Evolutionary conservation across 2,888 invertebrate genomes (phyloP).

Genomic region (Loripinus fragilis): DNA sequence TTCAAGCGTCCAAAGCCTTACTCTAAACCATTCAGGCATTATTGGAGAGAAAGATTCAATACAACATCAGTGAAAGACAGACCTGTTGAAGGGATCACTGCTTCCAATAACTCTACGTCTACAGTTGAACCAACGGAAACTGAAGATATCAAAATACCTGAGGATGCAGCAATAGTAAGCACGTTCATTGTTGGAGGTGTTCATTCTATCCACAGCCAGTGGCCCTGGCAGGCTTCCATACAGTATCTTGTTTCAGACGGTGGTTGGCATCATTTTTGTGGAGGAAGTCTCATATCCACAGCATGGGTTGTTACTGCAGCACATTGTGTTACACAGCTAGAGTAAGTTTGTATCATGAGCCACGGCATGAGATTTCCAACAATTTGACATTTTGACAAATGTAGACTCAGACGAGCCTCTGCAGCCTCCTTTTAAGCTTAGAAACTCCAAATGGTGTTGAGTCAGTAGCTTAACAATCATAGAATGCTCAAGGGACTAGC

Average conservation of each 20-base stretch:
- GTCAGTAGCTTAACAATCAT: no score
- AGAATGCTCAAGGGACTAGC: no score
- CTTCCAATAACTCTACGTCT: neutral
- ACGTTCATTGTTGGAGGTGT: constrained; percentile 41
- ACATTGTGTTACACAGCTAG: constrained; percentile 39
- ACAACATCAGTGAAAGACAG: neutral
- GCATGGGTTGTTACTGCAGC: constrained; percentile 49
- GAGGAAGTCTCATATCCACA: constrained; percentile 37
- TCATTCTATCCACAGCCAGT: constrained; percentile 12
- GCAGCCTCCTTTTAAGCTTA: no score
- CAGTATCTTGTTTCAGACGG: constrained; percentile 37
- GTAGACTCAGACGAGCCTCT: no score
- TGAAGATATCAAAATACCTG: neutral
- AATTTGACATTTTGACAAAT: no score
- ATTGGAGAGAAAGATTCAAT: neutral
- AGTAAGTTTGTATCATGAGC: no score
- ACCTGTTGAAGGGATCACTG: neutral
- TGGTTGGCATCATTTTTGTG: constrained; percentile 48
- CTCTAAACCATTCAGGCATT: neutral
- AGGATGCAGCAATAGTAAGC: neutral
- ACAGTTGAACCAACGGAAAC: neutral
- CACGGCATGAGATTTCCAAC: no score
- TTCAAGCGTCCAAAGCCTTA: neutral
- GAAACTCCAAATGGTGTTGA: no score
- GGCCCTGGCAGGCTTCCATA: constrained; percentile 49